Percentiles rank a stretch among this genome's conserved stretches.
phyloP scores from a whole-genome alignment of 2,113 vertebrate genomes.

The Trogon surrucura region DNA sequence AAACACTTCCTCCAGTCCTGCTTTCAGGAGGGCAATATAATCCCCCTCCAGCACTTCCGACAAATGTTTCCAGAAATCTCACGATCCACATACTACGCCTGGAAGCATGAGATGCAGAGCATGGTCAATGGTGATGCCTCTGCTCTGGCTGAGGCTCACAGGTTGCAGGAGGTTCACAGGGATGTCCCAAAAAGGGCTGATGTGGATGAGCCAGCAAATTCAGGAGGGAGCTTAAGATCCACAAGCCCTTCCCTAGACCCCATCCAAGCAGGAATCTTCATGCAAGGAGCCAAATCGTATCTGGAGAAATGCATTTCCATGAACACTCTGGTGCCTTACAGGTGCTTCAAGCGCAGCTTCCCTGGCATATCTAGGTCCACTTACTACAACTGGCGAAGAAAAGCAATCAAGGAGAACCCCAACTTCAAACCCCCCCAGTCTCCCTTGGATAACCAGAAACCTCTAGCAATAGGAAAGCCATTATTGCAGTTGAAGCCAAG shows the following conservation, averaged over 20 bases:
- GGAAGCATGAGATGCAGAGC: slow-evolving; percentile 92
- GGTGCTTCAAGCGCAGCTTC: slow-evolving; percentile 90
- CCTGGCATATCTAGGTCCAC: slow-evolving; percentile 95
- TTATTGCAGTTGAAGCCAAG: slow-evolving; percentile 34
- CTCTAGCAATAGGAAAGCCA: neutral
- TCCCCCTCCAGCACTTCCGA: slow-evolving; percentile 90
- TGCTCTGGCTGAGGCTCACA: neutral
- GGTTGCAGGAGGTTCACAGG: slow-evolving; percentile 28
- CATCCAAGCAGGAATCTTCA: slow-evolving; percentile 74
- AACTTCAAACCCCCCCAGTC: slow-evolving; percentile 74
- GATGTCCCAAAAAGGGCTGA: slow-evolving; percentile 23
- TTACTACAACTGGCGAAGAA: slow-evolving; percentile 96
- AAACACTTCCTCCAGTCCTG: slow-evolving; percentile 93
- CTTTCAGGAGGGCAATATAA: slow-evolving; percentile 84
- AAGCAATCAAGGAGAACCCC: slow-evolving; percentile 86
- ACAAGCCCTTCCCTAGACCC: neutral
- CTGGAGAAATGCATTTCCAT: slow-evolving; percentile 90
- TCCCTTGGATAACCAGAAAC: neutral
- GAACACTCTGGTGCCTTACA: slow-evolving; percentile 89
- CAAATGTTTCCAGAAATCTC: slow-evolving; percentile 93
- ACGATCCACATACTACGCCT: slow-evolving; percentile 94
- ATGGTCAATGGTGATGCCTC: slow-evolving; percentile 65
- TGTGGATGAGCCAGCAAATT: neutral
- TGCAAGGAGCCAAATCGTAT: slow-evolving; percentile 92
- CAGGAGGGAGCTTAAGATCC: neutral